Evolutionary conservation across 2,113 vertebrate genomes (phyloP), one percentile per base, ranked within the genome.

Genomic region (Pteronura brasiliensis): DNA sequence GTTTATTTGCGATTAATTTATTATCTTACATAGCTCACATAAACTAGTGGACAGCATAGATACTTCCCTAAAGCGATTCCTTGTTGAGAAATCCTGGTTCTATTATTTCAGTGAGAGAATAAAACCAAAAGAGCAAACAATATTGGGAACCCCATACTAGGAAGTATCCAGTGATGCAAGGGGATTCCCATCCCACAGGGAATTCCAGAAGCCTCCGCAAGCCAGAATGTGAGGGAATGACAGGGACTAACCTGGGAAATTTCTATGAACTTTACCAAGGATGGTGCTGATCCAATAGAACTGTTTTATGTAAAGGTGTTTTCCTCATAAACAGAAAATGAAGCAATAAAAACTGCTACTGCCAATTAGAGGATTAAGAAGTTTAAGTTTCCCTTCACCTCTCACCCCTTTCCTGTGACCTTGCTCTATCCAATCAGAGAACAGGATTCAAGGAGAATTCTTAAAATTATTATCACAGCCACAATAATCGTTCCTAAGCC

Each of bases 231-330:
- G 79, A 97, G 49, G 91, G 96, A 88, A 93, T 69, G 85, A 90
- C 1, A 98, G 97, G 97, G 95, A 98, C 94, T 97, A 98, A 97
- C 97, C 98, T 97, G 93, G 94, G 96, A 98, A 97, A 98, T 91
- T 98, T 97, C 96, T 95, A 94, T 94, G 96, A 97, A 97, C 93
- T 97, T 97, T 97, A 98, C 88, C 65, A 86, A 74, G 44, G 76
- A 92, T 17, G 67, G 61, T 85, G 42, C 72, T 88, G 88, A 95
- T 88, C 90, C 91, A 93, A 88, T 11, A 86, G 88, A 92, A 93
- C 71, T 69, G 17, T 93, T 89, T 95, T 83, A 82, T 79, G 95
- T 71, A 96, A 95, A 97, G 97, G 93, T 98, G 83, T 98, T 98
- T 98, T 97, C 95, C 97, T 97, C 71, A 21, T 97, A 96, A 95